phyloP scores from a whole-genome alignment of 2,888 invertebrate genomes.

The Spisula solida region DNA sequence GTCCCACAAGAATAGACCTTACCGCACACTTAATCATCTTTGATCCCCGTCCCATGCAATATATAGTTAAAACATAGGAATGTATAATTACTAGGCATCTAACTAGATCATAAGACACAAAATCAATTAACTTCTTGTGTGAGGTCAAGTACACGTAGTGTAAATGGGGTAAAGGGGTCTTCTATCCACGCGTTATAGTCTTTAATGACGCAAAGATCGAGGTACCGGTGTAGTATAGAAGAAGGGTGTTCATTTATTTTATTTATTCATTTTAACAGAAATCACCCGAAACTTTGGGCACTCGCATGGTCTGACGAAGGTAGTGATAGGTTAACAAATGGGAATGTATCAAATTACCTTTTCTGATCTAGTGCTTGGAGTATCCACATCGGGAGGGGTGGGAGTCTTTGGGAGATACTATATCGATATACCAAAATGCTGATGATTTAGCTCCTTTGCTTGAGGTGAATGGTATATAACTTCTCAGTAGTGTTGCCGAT shows the following conservation, averaged over 20 bases:
- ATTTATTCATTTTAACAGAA: too few relatives aligned
- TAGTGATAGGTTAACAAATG: too few relatives aligned
- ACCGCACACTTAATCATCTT: neutral
- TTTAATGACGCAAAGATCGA: neutral
- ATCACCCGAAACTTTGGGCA: too few relatives aligned
- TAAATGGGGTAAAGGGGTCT: neutral
- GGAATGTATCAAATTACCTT: too few relatives aligned
- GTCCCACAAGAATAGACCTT: neutral
- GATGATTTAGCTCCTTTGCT: too few relatives aligned
- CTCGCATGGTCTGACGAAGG: too few relatives aligned
- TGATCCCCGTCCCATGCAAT: conserved; percentile 8
- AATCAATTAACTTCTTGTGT: neutral
- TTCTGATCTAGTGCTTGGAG: too few relatives aligned
- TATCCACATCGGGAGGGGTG: too few relatives aligned
- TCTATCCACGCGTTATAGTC: neutral
- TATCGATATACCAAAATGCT: too few relatives aligned
- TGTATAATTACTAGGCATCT: conserved; percentile 21
- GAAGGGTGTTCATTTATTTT: neutral
- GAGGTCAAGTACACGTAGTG: neutral
- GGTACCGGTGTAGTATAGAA: neutral
- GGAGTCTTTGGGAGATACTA: too few relatives aligned
- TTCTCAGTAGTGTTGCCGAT: too few relatives aligned
- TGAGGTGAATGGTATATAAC: too few relatives aligned
- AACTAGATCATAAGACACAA: conserved; percentile 20
- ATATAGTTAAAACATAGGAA: conserved; percentile 8